Base-by-base conservation (phyloP, 1,140 invertebrate genomes). In the Rhagoletis pomonella region DNA sequence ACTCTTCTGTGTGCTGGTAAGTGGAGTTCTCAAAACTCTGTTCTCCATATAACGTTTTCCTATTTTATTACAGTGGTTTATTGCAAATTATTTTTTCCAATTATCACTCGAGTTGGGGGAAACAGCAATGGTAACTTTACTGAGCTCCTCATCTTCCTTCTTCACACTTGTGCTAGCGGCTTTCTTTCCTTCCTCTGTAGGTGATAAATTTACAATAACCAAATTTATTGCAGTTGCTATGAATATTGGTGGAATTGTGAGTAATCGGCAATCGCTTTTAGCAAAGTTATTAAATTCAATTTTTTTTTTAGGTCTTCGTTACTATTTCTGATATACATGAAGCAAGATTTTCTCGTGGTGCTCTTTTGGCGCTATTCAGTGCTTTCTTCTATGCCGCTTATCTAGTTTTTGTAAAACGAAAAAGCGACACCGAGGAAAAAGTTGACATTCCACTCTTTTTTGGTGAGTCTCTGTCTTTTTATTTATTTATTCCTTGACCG, bases 381-480 rank as follows among this genome's bases (percentile, higher is more conserved):
- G 96, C 97, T 87, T 95, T 98, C 90, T 96, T 97, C 89, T 98
- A 98, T 94, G 96, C 97, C 44, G 94, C 95, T 12, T 98, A 98
- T 93, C 94, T 98, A 88, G 97, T 98, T 81, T 96, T 97, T 90
- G 94, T 98, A 2, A 94, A 96, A 90, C 94, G 96, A 90, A 96
- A 96, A 93, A 96, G 97, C 14, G 96, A 97, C 90, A 95, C 97
- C 90, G 97, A 98, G 93, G 97, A 97, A 90, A 97, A 97, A 93
- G 95, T 98, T 91, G 97, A 98, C 93, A 96, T 98, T 92, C 96
- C 97, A 58, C 96, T 98, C 94, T 98, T 98, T 93, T 98, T 98
- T 94, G 97, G 96, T 97, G 93, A 94, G 93, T 90, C 29, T 29
- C 29, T 29, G 29, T 29, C 29, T 29, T 29, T 29, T 29, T 29